Evolutionary conservation across 2,113 vertebrate genomes (phyloP).

Genomic region (Hemicordylus capensis): DNA sequence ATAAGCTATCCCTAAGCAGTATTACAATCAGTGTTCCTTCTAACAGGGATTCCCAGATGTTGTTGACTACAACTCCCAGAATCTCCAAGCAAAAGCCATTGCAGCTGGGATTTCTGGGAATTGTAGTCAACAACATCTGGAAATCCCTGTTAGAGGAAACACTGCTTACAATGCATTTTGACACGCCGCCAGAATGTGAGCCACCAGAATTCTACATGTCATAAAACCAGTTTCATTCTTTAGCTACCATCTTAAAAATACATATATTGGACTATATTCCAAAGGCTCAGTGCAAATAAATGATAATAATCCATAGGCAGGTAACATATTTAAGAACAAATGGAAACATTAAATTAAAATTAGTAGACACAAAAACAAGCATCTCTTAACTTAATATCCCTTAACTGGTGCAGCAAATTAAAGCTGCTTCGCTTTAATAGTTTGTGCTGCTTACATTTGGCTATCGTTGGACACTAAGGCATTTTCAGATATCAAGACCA

Average conservation of each 20-base stretch:
- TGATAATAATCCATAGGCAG: not conserved
- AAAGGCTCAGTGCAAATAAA: not conserved
- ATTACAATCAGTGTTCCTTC: too few species aligned
- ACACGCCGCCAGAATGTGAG: not conserved
- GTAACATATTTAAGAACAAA: not conserved
- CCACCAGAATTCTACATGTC: not conserved
- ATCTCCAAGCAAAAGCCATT: too few species aligned
- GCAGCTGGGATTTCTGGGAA: too few species aligned
- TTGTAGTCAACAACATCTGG: too few species aligned
- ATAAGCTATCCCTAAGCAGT: not conserved
- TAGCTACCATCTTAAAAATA: not conserved
- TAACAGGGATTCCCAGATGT: too few species aligned
- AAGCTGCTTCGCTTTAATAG: not conserved
- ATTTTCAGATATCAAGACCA: conserved; percentile 42
- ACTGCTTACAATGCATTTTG: not conserved
- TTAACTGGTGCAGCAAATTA: not conserved
- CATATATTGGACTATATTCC: not conserved
- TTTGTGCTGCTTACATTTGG: not conserved
- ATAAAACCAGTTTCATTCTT: not conserved
- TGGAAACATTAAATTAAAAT: not conserved
- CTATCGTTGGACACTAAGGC: not conserved
- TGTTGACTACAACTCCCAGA: too few species aligned
- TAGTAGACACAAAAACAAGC: not conserved
- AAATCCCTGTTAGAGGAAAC: too few species aligned
- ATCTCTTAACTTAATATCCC: not conserved